Evolutionary conservation across 2,113 vertebrate genomes (phyloP), one percentile per base, ranked within the genome.

Genomic region (Uria lomvia): DNA sequence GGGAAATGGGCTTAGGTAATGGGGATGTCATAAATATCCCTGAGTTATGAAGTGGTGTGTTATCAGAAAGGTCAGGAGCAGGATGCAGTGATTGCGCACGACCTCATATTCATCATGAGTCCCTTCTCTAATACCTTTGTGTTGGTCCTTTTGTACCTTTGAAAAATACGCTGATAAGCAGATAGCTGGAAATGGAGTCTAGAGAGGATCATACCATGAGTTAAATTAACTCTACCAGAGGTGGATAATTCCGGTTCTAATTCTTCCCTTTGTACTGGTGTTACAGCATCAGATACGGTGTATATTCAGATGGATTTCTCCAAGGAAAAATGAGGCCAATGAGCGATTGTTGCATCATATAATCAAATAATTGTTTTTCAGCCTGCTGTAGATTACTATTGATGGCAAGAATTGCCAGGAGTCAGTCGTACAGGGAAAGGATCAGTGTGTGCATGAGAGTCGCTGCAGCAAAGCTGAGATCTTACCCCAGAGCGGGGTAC

Each of bases 1-100:
- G 76, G 73, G 65, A 89, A 95, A 95, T 45, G 58, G 91, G 56
- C 27, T 93, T 88, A 86, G 86, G 86, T 95, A 92, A 94, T 74
- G 36, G 68, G 38, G 7, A 55, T 75, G 74, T 91, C 96, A 89
- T 89, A 94, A 92, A 95, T 91, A 85, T 49, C 36, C 79, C 49
- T 81, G 79, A 90, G 34, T 94, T 91, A 86, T 87, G 72, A 93
- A 96, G 76, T 36, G 36, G 20, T 75, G 26, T 59, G 42, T 85
- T 93, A 91, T 62, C 40, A 70, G 75, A 95, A 91, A 95, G 92
- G 83, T 92, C 83, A 91, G 84, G 40, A 94, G 32, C 40, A 66
- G 76, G 76, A 72, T 2, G 3, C 38, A 49, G 19, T 43, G 43
- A 75, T 72, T 92, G 70, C 58, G 91, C 60, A 63, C 0, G 2